Percentiles rank a stretch among this genome's conserved stretches.
These are phyloP conservation scores for Epinephelus fuscoguttatus DNA, from an alignment of 2,113 vertebrate genomes.

Conservation along the genomic window DNA sequence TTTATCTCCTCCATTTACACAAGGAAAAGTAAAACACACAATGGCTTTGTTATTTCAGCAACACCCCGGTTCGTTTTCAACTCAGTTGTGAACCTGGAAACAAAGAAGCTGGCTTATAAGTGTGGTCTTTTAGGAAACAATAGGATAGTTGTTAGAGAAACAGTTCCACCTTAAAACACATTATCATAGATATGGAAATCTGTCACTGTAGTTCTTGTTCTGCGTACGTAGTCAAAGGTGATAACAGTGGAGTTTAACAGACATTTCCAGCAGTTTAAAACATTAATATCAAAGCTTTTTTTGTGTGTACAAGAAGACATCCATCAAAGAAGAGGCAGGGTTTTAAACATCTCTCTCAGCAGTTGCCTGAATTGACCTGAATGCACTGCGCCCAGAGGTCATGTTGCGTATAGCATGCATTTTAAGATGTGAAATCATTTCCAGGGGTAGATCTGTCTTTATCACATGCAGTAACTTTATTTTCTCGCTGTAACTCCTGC, in stretches of 20 bases:
- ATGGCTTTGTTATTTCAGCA: background rate
- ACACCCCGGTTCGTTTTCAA: background rate
- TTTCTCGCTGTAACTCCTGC: background rate
- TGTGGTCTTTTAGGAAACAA: background rate
- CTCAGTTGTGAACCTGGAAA: background rate
- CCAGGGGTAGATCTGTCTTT: background rate
- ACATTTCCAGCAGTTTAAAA: background rate
- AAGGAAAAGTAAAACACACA: background rate
- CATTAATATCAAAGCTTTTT: too few relatives aligned
- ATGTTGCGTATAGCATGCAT: too few relatives aligned
- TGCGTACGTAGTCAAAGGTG: too few relatives aligned
- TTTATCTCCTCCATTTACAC: background rate
- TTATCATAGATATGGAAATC: too few relatives aligned
- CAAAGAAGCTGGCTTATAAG: background rate
- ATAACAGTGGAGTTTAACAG: background rate
- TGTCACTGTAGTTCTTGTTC: background rate
- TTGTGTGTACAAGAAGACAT: background rate
- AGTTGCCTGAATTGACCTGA: too few relatives aligned
- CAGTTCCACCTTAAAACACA: background rate
- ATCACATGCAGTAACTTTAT: background rate
- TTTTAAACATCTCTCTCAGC: too few relatives aligned
- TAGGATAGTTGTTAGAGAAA: background rate
- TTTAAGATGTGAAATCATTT: too few relatives aligned
- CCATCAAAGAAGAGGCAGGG: background rate
- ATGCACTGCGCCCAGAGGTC: too few relatives aligned